Conservation (phyloP, 1,140 invertebrate genomes). For the Bombus consobrinus region DNA sequence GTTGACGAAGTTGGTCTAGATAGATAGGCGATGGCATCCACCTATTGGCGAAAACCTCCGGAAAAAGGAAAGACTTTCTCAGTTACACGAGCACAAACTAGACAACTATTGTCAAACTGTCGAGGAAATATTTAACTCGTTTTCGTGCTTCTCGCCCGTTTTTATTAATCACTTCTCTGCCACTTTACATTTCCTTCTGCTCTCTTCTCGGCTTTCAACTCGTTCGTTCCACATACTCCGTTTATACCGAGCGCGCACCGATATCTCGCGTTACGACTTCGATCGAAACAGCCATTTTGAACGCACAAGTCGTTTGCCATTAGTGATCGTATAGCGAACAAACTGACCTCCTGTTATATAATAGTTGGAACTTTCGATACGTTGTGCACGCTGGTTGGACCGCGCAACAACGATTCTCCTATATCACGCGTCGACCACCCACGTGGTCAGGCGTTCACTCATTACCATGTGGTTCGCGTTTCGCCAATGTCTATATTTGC, state of each 20-base stretch:
- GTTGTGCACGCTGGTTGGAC: not conserved
- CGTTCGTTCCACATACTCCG: no score
- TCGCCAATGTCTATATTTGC: not conserved
- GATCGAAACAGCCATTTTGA: not conserved
- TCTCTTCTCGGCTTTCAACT: fast-evolving
- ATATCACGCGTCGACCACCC: conserved; percentile 7
- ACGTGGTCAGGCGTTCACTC: not conserved
- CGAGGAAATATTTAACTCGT: not conserved
- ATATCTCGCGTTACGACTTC: not conserved
- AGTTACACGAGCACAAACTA: no score
- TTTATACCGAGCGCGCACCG: not conserved
- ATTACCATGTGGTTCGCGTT: conserved; percentile 3
- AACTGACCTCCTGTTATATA: not conserved
- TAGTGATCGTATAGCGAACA: not conserved
- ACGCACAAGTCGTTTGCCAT: not conserved
- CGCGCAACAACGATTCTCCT: not conserved
- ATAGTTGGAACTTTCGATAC: not conserved
- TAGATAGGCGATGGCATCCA: no score
- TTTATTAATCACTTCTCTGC: not conserved
- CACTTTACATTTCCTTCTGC: not conserved
- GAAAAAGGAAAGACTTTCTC: no score
- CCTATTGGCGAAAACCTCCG: no score
- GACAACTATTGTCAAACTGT: not conserved
- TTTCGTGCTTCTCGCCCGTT: not conserved
- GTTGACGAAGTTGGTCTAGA: no score